Evolutionary conservation across 1,140 invertebrate species (phyloP), one percentile per base, ranked within the genome.

Genomic region (Pogonomyrmex californicus): DNA sequence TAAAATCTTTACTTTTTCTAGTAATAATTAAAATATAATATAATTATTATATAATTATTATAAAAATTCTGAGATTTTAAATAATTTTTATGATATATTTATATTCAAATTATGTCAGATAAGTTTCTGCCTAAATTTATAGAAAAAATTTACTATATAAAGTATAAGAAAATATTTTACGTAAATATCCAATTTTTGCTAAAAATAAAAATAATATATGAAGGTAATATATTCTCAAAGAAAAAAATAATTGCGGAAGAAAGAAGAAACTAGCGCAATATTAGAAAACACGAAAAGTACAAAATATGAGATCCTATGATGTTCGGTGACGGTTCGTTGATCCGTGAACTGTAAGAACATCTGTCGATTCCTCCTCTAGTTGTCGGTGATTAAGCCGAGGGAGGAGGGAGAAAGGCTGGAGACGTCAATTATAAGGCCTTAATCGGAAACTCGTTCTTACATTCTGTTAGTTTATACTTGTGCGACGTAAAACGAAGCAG

Each of bases 391-490:
- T 95, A 94, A 95, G 93, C 91, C 92, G 91, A 90, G 91, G 91
- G 89, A 88, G 90, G 87, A 89, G 91, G 88, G 90, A 90, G 86
- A 87, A 89, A n/a, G 89, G 90, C 86, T 89, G 92, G 91, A 92
- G 93, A 94, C 93, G 93, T 95, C 93, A 95, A 95, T 95, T 95
- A 95, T 94, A 94, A 94, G 90, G 91, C 93, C 94, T 94, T 94
- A 94, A 94, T 94, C 93, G 94, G 93, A 95, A 95, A 95, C 94
- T 92, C 93, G 94, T 95, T 93, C 92, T 94, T 94, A 94, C 93
- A 82, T 94, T 93, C 91, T 94, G 93, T 93, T 93, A 90, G 92
- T 92, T 93, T 94, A 93, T 92, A 91, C 85, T 87, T 88, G 90
- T 85, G 77, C 87, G 82, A 85, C 89, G 87, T 86, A 88, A 92